These are phyloP conservation scores for Lepus timidus DNA, from an alignment of 2,113 vertebrate species.

Conservation along the genomic window DNA sequence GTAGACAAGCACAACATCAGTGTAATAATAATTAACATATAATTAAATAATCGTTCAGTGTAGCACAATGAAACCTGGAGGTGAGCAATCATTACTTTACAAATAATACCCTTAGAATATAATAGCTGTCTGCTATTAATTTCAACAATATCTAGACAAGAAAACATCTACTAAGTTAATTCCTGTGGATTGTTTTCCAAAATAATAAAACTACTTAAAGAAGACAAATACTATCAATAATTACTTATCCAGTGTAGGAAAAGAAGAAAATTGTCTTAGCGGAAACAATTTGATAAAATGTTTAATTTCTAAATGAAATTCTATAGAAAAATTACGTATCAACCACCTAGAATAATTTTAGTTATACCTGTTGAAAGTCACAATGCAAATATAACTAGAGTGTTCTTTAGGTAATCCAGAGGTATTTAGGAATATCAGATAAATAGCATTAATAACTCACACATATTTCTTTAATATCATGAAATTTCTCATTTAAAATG, in stretches of 20 bases:
- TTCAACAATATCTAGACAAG: not conserved
- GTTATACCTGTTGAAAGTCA: not conserved
- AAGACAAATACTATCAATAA: not conserved
- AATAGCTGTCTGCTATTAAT: not conserved
- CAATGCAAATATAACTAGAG: not conserved
- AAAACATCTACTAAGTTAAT: conserved; percentile 18
- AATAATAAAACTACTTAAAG: conserved; percentile 50
- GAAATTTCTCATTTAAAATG: conserved; percentile 6
- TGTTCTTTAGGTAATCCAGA: not conserved
- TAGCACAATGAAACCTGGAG: conserved; percentile 42
- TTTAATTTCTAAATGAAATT: conserved; percentile 52
- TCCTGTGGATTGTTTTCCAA: not conserved
- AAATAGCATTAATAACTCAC: conserved; percentile 5
- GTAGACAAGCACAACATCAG: not conserved
- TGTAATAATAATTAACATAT: no score
- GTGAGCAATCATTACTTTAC: conserved; percentile 14
- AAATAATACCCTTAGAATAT: conserved; percentile 13
- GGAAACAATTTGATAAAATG: conserved; percentile 29
- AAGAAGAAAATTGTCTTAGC: not conserved
- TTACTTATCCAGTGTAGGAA: not conserved
- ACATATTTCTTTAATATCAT: not conserved
- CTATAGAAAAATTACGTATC: not conserved
- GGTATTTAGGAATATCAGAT: not conserved
- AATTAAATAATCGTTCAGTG: not conserved
- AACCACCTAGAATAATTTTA: conserved; percentile 46